A percentile compares a stretch with the other conserved stretches of the same genome.
These are phyloP conservation scores for Sebastes diaconus DNA, from an alignment of 2,797 vertebrate genomes.

Conservation along the genomic window DNA sequence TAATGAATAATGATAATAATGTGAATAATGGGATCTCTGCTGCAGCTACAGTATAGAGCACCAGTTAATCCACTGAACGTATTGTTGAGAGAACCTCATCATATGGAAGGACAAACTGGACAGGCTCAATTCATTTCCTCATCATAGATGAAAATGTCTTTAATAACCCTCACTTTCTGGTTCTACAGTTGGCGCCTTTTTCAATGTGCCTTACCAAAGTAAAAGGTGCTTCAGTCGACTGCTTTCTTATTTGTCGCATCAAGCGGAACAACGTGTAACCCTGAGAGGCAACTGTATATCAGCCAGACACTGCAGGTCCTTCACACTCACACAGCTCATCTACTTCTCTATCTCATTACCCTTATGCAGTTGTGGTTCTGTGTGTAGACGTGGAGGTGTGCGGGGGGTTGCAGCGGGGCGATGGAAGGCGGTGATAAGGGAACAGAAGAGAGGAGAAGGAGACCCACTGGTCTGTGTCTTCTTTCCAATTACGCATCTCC, in stretches of 20 bases:
- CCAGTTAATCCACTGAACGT: neutral
- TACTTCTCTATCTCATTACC: conserved; percentile 64
- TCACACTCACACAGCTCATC: conserved; percentile 53
- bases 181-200: conserved; percentile 5
- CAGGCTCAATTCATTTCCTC: conserved; percentile 6
- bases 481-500: conserved; percentile 72
- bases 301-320: conserved; percentile 46
- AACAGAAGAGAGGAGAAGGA: conserved; percentile 31
- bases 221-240: conserved; percentile 21
- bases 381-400: conserved; percentile 5
- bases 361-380: conserved; percentile 10
- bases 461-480: conserved; percentile 61
- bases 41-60: neutral
- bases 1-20: neutral
- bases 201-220: conserved; percentile 8
- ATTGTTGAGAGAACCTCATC: neutral
- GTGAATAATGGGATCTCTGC: neutral
- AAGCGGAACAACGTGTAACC: conserved; percentile 24
- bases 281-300: conserved; percentile 60
- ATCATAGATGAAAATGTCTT: neutral
- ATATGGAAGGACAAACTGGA: neutral
- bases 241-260: conserved; percentile 49
- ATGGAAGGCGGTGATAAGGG: conserved; percentile 27
- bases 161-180: neutral
- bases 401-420: neutral